A percentile compares a stretch with the other conserved stretches of the same genome.
These are phyloP conservation scores for Ormyrus pomaceus DNA, from an alignment of 2,888 invertebrate genomes.

Conservation along the genomic window DNA sequence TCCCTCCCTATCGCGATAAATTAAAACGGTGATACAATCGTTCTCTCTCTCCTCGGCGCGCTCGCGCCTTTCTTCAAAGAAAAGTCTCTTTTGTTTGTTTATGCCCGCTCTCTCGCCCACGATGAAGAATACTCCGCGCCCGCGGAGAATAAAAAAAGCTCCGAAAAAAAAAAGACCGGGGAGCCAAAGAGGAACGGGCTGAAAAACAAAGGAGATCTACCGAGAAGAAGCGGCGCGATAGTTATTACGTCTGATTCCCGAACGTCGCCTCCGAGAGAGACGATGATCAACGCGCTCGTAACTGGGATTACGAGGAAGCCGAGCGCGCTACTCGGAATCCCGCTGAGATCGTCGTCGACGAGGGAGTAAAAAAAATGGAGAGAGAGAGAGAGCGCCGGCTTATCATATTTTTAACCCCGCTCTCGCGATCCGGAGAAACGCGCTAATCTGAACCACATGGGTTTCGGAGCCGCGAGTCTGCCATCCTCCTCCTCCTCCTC, in stretches of 20 bases:
- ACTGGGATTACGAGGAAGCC: conserved; percentile 1
- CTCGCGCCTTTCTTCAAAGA: conserved; percentile 34
- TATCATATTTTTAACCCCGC: conserved; percentile 28
- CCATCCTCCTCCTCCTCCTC: not conserved
- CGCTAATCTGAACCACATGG: conserved; percentile 32
- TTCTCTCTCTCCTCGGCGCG: conserved; percentile 9
- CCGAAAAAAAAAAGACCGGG: too few relatives aligned
- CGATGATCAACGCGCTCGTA: conserved; percentile 3
- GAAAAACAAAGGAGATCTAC: not conserved
- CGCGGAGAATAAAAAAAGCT: too few relatives aligned
- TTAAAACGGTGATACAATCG: conserved; percentile 44
- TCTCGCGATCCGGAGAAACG: not conserved
- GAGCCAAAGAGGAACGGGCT: not conserved
- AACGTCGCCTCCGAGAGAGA: not conserved
- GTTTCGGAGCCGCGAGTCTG: not conserved
- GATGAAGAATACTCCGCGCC: too few relatives aligned
- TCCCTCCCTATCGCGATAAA: conserved; percentile 27
- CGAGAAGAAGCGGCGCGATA: not conserved
- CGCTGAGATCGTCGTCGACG: not conserved
- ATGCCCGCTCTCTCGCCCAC: not conserved
- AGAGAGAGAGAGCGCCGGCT: not conserved
- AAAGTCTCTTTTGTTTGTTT: conserved; percentile 45
- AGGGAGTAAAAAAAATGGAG: not conserved
- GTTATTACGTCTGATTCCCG: conserved; percentile 18
- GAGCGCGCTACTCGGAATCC: not conserved